Base-by-base conservation (phyloP, 2,113 vertebrate species). In the Sclerurus mexicanus region DNA sequence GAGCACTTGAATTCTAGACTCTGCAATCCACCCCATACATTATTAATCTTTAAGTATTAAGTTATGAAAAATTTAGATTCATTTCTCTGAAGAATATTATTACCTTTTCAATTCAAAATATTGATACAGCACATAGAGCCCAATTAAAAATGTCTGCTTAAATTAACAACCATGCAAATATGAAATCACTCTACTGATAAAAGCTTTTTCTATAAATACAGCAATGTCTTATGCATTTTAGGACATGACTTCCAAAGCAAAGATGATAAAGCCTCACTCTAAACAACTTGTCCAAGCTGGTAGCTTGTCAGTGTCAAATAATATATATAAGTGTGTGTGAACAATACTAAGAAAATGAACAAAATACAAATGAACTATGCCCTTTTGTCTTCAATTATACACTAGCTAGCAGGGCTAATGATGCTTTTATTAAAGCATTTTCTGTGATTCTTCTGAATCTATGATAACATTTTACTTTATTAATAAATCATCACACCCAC, bases 51-150 rank as follows among this genome's bases (percentile, higher is more conserved):
- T 60, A 94, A 93, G 60, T 94, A 96, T 93, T 62, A 87, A 79
- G 78, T 83, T 93, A 97, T 94, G 92, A 96, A 97, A 96, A 96
- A 97, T 93, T 95, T 86, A 96, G 60, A 75, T 58, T 79, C 0
- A 2, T 90, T 91, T 91, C 76, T 90, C 87, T 78, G 67, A 93
- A 85, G 40, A 73, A 83, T 49, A 72, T 85, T 83, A 85, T 90
- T 95, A 93, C 76, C 64, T 95, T 94, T 93, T 49, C 53, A 86
- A 52, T 89, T 88, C 92, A 95, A 94, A 89, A 88, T 63, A 95
- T 69, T 75, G 62, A 91, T 59, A 76, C 39, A 66, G n/a, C 30
- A 78, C 46, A 12, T 55, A 67, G 24, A 37, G 44, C 14, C 33
- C 86, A 64, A 93, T 90, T 83, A 23, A 56, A 92, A 72, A 92